Percentiles rank a stretch among this genome's conserved stretches.
These are phyloP conservation scores for Poecilia gillii DNA, from an alignment of 2,797 vertebrate genomes.

Conservation along the genomic window DNA sequence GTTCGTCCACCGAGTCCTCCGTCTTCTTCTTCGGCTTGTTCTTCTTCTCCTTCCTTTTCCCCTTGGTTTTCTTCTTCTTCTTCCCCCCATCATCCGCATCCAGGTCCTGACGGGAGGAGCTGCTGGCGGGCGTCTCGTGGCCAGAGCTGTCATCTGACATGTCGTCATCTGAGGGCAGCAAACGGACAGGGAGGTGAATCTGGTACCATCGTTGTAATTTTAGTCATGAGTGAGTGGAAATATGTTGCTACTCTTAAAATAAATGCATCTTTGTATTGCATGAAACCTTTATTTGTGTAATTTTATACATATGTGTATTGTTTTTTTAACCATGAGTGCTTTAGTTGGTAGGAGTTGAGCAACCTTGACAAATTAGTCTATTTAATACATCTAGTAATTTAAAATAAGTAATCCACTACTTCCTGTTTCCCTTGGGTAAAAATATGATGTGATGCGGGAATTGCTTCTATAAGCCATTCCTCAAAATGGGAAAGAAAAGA, in stretches of 20 bases:
- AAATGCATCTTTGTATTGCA: no score
- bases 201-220: neutral
- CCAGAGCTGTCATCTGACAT: constrained; percentile 90
- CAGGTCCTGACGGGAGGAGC: constrained; percentile 79
- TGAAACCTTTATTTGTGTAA: no score
- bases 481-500: neutral
- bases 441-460: neutral
- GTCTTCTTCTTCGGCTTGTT: constrained; percentile 85
- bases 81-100: constrained; percentile 77
- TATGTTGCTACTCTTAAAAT: neutral
- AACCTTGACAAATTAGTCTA: neutral
- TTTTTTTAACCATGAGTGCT: no score
- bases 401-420: neutral
- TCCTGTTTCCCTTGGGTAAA: neutral
- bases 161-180: constrained; percentile 78
- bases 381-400: neutral
- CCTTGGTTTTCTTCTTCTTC: constrained; percentile 87
- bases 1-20: constrained; percentile 85
- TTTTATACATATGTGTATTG: no score
- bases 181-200: neutral
- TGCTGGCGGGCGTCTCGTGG: constrained; percentile 83
- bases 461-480: neutral
- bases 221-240: neutral
- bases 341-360: no score
- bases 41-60: constrained; percentile 80